Base-by-base conservation (phyloP, 2,888 invertebrate species). In the Parnassius mnemosyne region DNA sequence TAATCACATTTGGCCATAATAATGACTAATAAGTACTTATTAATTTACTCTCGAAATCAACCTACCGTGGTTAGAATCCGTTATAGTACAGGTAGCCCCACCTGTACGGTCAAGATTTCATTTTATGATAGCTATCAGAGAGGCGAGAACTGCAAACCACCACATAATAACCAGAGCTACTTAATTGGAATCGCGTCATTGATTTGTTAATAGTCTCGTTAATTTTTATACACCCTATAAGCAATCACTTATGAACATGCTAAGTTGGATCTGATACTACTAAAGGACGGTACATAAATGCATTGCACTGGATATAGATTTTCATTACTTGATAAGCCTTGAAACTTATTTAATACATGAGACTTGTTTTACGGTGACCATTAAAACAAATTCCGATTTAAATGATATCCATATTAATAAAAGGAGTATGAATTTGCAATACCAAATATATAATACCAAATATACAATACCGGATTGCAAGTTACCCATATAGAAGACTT, bases 201-300 rank as follows among this genome's bases (percentile, higher is more conserved):
- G 85, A 87, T 88, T 87, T 85, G 84, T 86, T 85, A 85, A 85
- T 84, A 81, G 78, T 76, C 78, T 82, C 79, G 80, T 86, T 84
- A 81, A 78, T 76, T 80, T 83, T 81, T 79, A 85, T 81, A 78
- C 79, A 72, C 75, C 77, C 78, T 76, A 77, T 75, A 74, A 71
- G 69, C 73, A 76, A 78, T 77, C 75, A 72, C 72, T 74, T 77
- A 76, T 76, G 72, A 70, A 71, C 70, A 69, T 69, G 71, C 72
- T 69, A 74, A 77, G 72, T 75, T 70, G 69, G 66, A 81, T 81
- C 80, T 70, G 74, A 76, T 79, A 75, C 68, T 63, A 72, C 67
- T 34, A 57, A 63, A 60, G 61, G 64, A 54, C 58, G 55, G 41
- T 58, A 43, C 66, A 63, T 64, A 66, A 67, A 56, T 53, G 64